A percentile compares a stretch with the other conserved stretches of the same genome.
Conservation (phyloP, 1,140 invertebrate species). For the Drosophila dunni region DNA sequence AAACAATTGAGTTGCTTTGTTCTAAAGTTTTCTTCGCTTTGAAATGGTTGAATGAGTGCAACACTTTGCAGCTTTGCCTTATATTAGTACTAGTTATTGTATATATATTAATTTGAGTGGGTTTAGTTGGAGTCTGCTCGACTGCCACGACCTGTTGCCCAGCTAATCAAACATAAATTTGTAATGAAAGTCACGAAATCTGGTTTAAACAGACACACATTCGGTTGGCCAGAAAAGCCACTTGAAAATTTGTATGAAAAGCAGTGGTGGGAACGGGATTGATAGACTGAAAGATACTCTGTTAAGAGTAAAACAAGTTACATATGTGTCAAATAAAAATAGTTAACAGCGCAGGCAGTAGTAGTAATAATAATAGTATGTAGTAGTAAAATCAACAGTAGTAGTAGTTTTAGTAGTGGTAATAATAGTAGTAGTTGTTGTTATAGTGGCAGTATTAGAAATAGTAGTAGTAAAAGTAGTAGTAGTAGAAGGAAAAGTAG, state of each 20-base stretch:
- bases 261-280: no score
- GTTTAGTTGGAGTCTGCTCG: conserved; percentile 20
- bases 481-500: no score
- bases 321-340: background rate
- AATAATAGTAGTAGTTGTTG: no score
- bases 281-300: background rate
- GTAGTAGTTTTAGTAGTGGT: no score
- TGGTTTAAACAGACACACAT: conserved; percentile 39
- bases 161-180: conserved; percentile 45
- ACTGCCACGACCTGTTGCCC: conserved; percentile 15
- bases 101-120: conserved; percentile 22
- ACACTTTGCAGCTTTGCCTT: conserved; percentile 4
- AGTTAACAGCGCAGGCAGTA: background rate
- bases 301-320: background rate
- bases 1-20: conserved; percentile 21
- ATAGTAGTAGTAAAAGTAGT: no score
- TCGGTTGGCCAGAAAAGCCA: conserved; percentile 25
- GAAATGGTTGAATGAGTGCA: background rate
- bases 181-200: conserved; percentile 46
- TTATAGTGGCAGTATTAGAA: no score
- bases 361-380: no score
- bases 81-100: background rate
- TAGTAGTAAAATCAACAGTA: no score
- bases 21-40: background rate
- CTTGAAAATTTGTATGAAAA: conserved; percentile 23